Evolutionary conservation across 1,140 invertebrate species (phyloP).

Genomic region (Drosophila melanica): DNA sequence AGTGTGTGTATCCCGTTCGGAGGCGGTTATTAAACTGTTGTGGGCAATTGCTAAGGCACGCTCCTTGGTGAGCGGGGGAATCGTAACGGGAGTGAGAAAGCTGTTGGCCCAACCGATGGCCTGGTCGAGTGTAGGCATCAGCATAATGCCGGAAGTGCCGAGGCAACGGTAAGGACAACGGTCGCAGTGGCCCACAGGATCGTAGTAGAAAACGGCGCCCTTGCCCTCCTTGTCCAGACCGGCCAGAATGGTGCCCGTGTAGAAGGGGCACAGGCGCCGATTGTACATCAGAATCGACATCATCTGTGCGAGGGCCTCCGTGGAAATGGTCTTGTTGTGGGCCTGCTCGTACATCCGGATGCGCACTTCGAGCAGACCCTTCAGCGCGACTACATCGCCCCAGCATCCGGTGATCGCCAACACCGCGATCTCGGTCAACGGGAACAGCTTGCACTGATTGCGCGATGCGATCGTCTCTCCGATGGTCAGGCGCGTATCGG

Average conservation of each 20-base stretch:
- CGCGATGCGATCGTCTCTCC: not conserved
- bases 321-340: not conserved
- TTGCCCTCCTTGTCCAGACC: not conserved
- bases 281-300: constrained; percentile 1
- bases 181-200: not conserved
- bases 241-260: not conserved
- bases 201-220: not conserved
- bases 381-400: not conserved
- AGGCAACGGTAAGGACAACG: not conserved
- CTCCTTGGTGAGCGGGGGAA: not conserved
- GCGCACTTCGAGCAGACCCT: not conserved
- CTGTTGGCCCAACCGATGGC: not conserved
- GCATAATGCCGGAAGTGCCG: not conserved
- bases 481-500: not conserved
- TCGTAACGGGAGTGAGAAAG: not conserved
- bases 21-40: not conserved
- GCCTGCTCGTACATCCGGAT: not conserved
- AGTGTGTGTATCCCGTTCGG: not conserved
- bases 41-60: not conserved
- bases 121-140: not conserved
- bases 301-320: constrained; percentile 1
- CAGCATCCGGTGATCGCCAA: not conserved
- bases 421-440: not conserved
- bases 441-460: not conserved
- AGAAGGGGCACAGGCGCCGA: not conserved